phyloP scores from a whole-genome alignment of 2,113 vertebrate genomes.

The Oryctolagus cuniculus region mOryCun1.1 NC_091436.1:10120501-10121000 shows the following conservation, averaged over 20 bases:
- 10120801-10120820: background rate
- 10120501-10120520: background rate
- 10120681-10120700: background rate
- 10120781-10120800: constrained; percentile 43
- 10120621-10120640: constrained; percentile 19
- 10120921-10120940: constrained; percentile 2
- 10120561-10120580: background rate
- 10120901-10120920: no score
- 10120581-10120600: constrained; percentile 5
- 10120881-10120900: no score
- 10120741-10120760: constrained; percentile 22
- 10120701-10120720: constrained; percentile 37
- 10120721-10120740: constrained; percentile 53
- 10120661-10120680: background rate
- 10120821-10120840: background rate
- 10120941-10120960: constrained; percentile 25
- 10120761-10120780: constrained; percentile 2
- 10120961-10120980: constrained; percentile 20
- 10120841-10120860: background rate
- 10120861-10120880: no score
- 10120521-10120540: constrained; percentile 2
- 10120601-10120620: constrained; percentile 17
- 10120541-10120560: background rate
- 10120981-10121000: constrained; percentile 11
- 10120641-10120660: background rate